Evolutionary conservation across 2,113 vertebrate species (phyloP), one percentile per base, ranked within the genome.

Genomic region (Maccullochella peelii): DNA sequence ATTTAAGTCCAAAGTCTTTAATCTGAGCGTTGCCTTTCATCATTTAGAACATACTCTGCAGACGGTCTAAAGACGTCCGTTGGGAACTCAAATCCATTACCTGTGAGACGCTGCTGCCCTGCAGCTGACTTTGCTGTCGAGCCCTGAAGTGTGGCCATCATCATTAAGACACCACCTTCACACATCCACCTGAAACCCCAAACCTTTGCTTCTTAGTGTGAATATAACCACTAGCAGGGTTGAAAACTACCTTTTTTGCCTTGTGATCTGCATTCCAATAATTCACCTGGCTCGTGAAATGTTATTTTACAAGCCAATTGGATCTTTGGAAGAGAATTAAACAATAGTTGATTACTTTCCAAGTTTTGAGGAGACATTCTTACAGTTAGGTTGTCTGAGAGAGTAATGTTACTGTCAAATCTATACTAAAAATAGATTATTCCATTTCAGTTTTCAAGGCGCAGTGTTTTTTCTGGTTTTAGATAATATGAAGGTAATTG

Each of bases 101-200:
- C 67, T 59, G 73, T 18, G 78, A 93, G 81, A 81, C 40, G 10
- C 55, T n/a, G 44, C 25, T 76, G 80, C 63, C 88, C 80, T 18
- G 69, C 68, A 71, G 81, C 78, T 55, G 72, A 80, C 84, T 88
- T 71, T 55, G 40, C 76, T 77, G 54, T 82, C 20, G 2, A 57
- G 50, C 65, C 74, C 50, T 80, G 57, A 82, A 73, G 75, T 86
- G 74, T 67, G 63, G 66, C 30, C 73, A 57, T 80, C 81, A 74
- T 89, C 84, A 84, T 87, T 75, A 82, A 78, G 33, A 83, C 40
- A 73, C 50, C 38, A 38, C 65, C 72, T 73, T 77, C 50, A 79
- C 82, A 68, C 78, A 75, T 61, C 71, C 73, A 65, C 57, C 81
- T 33, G 33, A 63, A 75, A 12, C 21, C 42, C 23, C 30, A 52